These are phyloP conservation scores for Engraulis encrasicolus DNA, from an alignment of 2,113 vertebrate genomes.

Conservation along the genomic window DNA sequence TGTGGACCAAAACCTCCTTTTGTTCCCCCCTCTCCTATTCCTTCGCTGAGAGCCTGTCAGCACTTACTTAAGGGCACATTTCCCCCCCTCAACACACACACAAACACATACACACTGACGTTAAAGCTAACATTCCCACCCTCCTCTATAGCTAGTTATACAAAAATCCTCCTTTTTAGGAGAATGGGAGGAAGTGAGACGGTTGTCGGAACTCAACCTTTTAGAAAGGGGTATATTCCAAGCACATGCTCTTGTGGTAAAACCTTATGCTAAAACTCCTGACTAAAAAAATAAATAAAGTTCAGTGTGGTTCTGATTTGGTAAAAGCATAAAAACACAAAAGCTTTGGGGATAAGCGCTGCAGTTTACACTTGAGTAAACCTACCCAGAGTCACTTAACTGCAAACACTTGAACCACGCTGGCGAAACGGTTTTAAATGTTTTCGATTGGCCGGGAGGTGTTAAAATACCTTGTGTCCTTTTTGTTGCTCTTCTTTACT, in stretches of 20 bases:
- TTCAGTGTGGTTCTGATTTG: too few relatives aligned
- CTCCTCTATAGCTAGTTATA: background rate
- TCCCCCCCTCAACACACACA: background rate
- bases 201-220: background rate
- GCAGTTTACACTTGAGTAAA: too few relatives aligned
- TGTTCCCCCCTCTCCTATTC: constrained; percentile 33
- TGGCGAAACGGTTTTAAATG: background rate
- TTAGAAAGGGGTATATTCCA: background rate
- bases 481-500: constrained; percentile 36
- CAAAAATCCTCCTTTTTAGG: background rate
- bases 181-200: background rate
- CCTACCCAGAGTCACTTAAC: too few relatives aligned
- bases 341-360: too few relatives aligned
- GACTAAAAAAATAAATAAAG: too few relatives aligned
- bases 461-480: background rate
- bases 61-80: constrained; percentile 24
- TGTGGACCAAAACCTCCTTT: constrained; percentile 21
- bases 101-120: background rate
- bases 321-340: too few relatives aligned
- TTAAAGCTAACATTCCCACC: constrained; percentile 1
- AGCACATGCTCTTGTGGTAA: too few relatives aligned
- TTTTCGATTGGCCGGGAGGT: background rate
- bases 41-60: constrained; percentile 58
- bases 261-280: too few relatives aligned
- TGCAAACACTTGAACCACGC: too few relatives aligned